Evolutionary conservation across 23 tunicate species (phyloP).

Genomic region (Phallusia fumigata): DNA sequence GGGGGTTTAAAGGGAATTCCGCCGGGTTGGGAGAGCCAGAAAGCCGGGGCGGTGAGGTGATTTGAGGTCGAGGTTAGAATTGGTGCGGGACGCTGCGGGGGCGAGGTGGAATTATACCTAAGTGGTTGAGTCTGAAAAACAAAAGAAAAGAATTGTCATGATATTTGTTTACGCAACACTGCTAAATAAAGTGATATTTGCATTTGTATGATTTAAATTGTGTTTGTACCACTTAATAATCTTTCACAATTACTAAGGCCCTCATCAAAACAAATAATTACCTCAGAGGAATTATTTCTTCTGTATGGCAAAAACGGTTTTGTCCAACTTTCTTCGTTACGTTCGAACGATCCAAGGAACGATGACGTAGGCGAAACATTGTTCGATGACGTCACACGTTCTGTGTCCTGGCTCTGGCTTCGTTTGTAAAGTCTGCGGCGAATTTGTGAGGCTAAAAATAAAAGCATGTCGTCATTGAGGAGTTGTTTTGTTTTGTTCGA

Average conservation of each 20-base stretch:
- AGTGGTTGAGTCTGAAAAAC: neutral
- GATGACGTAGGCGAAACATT: slow-evolving; percentile 9
- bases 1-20: slow-evolving; percentile 28
- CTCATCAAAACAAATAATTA: slow-evolving; percentile 15
- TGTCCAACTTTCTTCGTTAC: slow-evolving; percentile 29
- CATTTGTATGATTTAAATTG: too few species aligned
- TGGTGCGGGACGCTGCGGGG: neutral
- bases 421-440: slow-evolving; percentile 64
- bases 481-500: neutral
- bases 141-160: neutral
- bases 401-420: slow-evolving; percentile 70
- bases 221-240: too few species aligned
- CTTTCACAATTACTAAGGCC: too few species aligned
- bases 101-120: neutral
- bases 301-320: slow-evolving; percentile 2
- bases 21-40: slow-evolving; percentile 40
- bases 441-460: slow-evolving; percentile 61
- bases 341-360: neutral
- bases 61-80: slow-evolving; percentile 5
- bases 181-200: too few species aligned
- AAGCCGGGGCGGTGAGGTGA: slow-evolving; percentile 30
- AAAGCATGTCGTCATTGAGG: too few species aligned
- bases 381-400: slow-evolving; percentile 20
- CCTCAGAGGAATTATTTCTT: slow-evolving; percentile 33
- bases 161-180: too few species aligned